phyloP scores from a whole-genome alignment of 2,797 vertebrate genomes.

The Numenius phaeopus region DNA sequence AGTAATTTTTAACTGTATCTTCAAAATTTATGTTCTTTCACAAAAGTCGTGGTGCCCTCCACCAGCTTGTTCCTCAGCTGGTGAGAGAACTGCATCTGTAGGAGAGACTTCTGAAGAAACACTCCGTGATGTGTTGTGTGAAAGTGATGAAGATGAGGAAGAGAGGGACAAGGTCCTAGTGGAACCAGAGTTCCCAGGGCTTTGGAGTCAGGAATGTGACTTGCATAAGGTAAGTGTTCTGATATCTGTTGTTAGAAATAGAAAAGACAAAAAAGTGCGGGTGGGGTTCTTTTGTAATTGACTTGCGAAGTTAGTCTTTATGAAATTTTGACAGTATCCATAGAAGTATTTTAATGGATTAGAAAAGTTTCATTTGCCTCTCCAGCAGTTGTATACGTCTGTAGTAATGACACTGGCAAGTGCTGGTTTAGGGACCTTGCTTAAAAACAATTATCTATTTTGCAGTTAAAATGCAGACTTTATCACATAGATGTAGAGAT shows the following conservation, averaged over 20 bases:
- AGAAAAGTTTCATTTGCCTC: neutral
- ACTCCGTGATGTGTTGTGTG: neutral
- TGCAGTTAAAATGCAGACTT: neutral
- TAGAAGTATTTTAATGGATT: neutral
- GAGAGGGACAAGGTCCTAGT: constrained; percentile 70
- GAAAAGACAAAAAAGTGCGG: neutral
- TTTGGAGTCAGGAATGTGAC: constrained; percentile 81
- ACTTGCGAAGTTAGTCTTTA: neutral
- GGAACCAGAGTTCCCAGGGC: constrained; percentile 88
- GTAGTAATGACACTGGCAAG: neutral
- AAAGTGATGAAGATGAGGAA: neutral
- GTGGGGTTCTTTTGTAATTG: neutral
- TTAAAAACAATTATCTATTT: neutral
- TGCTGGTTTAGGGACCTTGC: neutral
- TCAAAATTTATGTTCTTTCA: neutral
- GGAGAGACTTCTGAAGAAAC: neutral
- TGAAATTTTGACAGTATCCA: neutral
- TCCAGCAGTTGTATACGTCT: neutral
- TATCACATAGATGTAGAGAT: neutral
- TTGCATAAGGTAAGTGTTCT: constrained; percentile 69
- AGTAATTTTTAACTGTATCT: neutral
- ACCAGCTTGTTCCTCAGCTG: constrained; percentile 46
- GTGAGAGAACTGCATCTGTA: neutral
- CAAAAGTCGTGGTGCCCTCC: neutral
- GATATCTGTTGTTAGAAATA: neutral